phyloP scores from a whole-genome alignment of 2,888 invertebrate genomes.

The Didymodactylos carnosus region DNA sequence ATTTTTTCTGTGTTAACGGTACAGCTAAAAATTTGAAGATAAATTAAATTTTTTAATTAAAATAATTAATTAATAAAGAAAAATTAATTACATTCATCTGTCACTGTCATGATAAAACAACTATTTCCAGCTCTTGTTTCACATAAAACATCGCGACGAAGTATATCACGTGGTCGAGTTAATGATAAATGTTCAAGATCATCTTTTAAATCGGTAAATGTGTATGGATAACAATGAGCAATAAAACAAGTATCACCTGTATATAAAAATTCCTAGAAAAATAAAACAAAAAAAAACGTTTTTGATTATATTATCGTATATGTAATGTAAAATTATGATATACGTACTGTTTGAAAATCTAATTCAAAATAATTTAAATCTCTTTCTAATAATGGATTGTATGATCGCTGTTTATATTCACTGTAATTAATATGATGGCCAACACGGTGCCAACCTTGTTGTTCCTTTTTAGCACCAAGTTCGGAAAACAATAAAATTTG shows the following conservation, averaged over 20 bases:
- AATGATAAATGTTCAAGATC: conserved; percentile 26
- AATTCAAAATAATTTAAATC: conserved; percentile 28
- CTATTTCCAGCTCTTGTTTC: conserved; percentile 32
- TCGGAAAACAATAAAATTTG: conserved; percentile 70
- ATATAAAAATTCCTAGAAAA: conserved; percentile 36
- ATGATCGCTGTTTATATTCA: conserved; percentile 47
- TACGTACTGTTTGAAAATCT: conserved; percentile 32
- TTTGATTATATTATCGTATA: neutral
- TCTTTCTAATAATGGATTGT: conserved; percentile 25
- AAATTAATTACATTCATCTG: conserved; percentile 25
- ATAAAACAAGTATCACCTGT: conserved; percentile 69
- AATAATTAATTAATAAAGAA: neutral
- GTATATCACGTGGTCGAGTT: conserved; percentile 20
- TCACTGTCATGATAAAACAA: conserved; percentile 31
- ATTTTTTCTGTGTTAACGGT: conserved; percentile 21
- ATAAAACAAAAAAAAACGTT: neutral
- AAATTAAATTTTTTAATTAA: neutral
- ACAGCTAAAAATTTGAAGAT: neutral
- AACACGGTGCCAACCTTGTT: conserved; percentile 68
- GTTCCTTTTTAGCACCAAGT: conserved; percentile 56
- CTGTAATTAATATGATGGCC: conserved; percentile 78
- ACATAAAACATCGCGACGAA: conserved; percentile 28
- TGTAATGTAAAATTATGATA: neutral
- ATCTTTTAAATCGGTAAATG: conserved; percentile 61
- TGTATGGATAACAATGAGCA: conserved; percentile 82